Evolutionary conservation across 2,888 invertebrate genomes (phyloP).

Genomic region (Diploptera punctata): DNA sequence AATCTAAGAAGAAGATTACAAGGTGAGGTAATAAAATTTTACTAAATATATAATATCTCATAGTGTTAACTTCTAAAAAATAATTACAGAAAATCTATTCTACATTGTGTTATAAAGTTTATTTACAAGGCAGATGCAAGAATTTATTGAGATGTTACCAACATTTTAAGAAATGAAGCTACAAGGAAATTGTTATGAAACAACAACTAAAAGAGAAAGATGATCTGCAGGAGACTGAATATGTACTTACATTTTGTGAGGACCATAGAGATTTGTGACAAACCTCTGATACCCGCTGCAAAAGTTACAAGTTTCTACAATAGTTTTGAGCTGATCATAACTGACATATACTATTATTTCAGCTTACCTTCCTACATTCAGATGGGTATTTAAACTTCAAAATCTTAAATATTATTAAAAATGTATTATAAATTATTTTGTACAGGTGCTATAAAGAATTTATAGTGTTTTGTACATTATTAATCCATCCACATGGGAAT

Average conservation of each 20-base stretch:
- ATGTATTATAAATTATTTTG: too few relatives aligned
- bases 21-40: too few relatives aligned
- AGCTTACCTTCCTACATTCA: slow-evolving; percentile 30
- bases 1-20: too few relatives aligned
- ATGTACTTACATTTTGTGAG: slow-evolving; percentile 49
- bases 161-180: background rate
- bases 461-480: slow-evolving; percentile 2
- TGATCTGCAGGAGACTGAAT: slow-evolving; percentile 5
- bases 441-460: background rate
- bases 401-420: too few relatives aligned
- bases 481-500: slow-evolving; percentile 29
- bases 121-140: background rate
- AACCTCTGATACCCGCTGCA: slow-evolving; percentile 49
- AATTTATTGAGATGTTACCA: background rate
- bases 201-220: background rate
- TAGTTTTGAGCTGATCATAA: slow-evolving; percentile 2
- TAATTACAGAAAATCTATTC: background rate
- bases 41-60: too few relatives aligned
- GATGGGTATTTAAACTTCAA: too few relatives aligned
- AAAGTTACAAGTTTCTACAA: slow-evolving; percentile 38
- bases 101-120: background rate
- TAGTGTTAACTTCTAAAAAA: too few relatives aligned
- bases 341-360: slow-evolving; percentile 5
- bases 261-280: slow-evolving; percentile 51
- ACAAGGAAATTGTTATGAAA: background rate